Conservation (phyloP, 2,888 invertebrate species). For the Dolichomitus sp. region DNA sequence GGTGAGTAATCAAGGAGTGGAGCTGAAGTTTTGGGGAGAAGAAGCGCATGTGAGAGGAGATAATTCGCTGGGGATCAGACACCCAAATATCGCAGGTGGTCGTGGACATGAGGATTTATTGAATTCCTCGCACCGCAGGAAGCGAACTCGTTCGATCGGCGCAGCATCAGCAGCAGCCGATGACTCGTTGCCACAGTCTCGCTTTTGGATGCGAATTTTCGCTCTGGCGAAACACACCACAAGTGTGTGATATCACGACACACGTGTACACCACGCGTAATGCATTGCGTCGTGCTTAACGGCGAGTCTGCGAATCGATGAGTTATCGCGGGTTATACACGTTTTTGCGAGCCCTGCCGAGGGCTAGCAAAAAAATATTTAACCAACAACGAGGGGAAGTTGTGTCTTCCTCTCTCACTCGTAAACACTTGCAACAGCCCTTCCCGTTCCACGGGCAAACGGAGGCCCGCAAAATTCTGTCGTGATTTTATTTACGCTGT, state of each 20-base stretch:
- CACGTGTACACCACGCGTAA: slow-evolving; percentile 59
- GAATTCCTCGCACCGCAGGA: slow-evolving; percentile 52
- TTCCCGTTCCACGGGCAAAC: slow-evolving; percentile 21
- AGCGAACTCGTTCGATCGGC: slow-evolving; percentile 44
- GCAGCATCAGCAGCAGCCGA: slow-evolving; percentile 24
- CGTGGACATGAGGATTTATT: slow-evolving; percentile 58
- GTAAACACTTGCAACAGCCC: slow-evolving; percentile 38
- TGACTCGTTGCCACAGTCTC: slow-evolving; percentile 32
- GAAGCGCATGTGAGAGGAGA: slow-evolving; percentile 20
- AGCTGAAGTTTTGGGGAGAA: slow-evolving; percentile 15
- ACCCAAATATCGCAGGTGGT: slow-evolving; percentile 50
- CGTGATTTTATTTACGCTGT: slow-evolving; percentile 65
- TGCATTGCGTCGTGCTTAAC: slow-evolving; percentile 73
- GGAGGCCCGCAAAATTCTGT: slow-evolving; percentile 35
- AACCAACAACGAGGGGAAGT: slow-evolving; percentile 38
- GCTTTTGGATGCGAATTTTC: slow-evolving; percentile 40
- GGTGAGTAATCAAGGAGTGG: slow-evolving; percentile 56
- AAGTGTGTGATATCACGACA: slow-evolving; percentile 46
- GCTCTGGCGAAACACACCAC: slow-evolving; percentile 23
- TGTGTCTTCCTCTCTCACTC: slow-evolving; percentile 7
- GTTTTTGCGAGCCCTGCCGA: slow-evolving; percentile 45
- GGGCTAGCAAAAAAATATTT: slow-evolving; percentile 56
- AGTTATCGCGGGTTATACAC: slow-evolving; percentile 70
- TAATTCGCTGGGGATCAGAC: slow-evolving; percentile 38
- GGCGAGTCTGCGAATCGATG: slow-evolving; percentile 68